Evolutionary conservation across 2,888 invertebrate genomes (phyloP).

Genomic region (Polydrusus cervinus): DNA sequence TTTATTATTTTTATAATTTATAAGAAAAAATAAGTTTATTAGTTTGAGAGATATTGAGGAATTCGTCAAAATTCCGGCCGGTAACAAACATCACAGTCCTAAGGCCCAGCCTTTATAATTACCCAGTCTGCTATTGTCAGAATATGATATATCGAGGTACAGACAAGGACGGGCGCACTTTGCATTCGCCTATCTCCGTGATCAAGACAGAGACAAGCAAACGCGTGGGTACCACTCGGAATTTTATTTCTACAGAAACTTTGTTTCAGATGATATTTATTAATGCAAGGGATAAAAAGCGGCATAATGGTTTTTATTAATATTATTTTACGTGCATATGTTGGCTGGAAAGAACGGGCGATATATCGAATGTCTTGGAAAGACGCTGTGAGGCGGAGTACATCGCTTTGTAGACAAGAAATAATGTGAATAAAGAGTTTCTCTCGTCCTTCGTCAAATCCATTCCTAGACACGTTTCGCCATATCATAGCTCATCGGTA

Average conservation of each 20-base stretch:
- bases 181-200: conserved; percentile 3
- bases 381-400: conserved; percentile 8
- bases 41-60: no score
- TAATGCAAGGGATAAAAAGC: conserved; percentile 60
- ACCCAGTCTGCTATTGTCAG: conserved; percentile 68
- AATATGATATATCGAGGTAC: conserved; percentile 64
- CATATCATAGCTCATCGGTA: no score
- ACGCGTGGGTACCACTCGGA: conserved; percentile 64
- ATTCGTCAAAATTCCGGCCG: conserved; percentile 27
- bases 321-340: conserved; percentile 45
- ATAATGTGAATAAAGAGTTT: no score
- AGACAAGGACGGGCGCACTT: conserved; percentile 55
- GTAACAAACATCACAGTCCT: background rate
- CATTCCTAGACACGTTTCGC: no score
- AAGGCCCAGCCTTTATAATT: conserved; percentile 66
- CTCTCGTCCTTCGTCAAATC: no score
- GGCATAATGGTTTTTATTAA: conserved; percentile 59
- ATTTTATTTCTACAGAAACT: conserved; percentile 68
- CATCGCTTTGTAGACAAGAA: background rate
- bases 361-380: conserved; percentile 13
- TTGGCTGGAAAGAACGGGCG: background rate
- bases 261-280: conserved; percentile 65
- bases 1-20: no score
- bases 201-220: conserved; percentile 27
- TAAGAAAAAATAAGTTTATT: background rate